Base-by-base conservation (phyloP, 2,888 invertebrate genomes). In the Acrobasis repandana region DNA sequence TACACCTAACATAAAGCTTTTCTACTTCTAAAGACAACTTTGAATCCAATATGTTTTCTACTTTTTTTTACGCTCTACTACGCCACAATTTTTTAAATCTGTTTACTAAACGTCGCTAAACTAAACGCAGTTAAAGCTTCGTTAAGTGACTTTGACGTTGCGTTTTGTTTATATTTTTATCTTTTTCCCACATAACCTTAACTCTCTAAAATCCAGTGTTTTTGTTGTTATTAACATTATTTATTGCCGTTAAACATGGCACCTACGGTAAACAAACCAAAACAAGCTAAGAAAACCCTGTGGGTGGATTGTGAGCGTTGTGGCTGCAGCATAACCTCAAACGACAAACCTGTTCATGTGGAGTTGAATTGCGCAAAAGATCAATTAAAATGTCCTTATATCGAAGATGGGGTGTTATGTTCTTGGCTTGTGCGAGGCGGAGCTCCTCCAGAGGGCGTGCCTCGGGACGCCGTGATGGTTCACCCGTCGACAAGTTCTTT, bases 241-340 rank as follows among this genome's bases (percentile, higher is more conserved):
- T 43, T 43, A 28, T 6, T 28, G 28, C 8, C 28, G 6, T 28
- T 6, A 28, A 28, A 5, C 28, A 28, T 28, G 28, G 28, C 28
- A 28, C 28, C 28, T 28, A 28, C 28, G 28, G 6, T 18, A 60
- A 65, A 62, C 14, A 85, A 83, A 81, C 90, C 90, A 34, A 94
- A 94, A 84, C 77, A 80, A 62, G 85, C 83, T 60, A 94, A 94
- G 76, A 92, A 91, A 63, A 88, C 93, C 2, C 77, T 90, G 8
- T 95, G 95, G 95, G 86, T 93, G 18, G 92, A 93, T 60, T 96
- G 96, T 76, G 94, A 94, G 50, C 88, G 84, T 47, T 96, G 96
- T 74, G 81, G 86, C 5, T 88, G 91, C 54, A 90, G 82, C 65
- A 77, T 95, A 75, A 82, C 93, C 58, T 88, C 92, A 49, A 95